Conservation (phyloP, 2,797 vertebrate genomes). For the Xenentodon cancila region DNA sequence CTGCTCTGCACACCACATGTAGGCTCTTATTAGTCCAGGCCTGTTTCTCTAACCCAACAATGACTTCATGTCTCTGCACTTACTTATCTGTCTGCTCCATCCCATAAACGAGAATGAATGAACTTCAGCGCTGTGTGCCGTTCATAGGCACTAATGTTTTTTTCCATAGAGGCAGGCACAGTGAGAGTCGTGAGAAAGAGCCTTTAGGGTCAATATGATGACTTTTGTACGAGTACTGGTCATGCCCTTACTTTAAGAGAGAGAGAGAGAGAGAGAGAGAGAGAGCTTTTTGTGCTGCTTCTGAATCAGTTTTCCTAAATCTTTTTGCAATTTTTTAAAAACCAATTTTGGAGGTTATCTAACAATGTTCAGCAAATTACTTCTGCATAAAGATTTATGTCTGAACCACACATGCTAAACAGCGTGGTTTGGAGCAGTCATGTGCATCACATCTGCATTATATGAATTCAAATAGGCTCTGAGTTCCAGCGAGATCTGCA, state of each 20-base stretch:
- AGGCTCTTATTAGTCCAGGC: slow-evolving; percentile 63
- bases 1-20: slow-evolving; percentile 25
- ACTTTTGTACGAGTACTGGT: slow-evolving; percentile 83
- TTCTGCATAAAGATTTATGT: slow-evolving; percentile 16
- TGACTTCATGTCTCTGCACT: slow-evolving; percentile 76
- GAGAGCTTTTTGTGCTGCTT: slow-evolving; percentile 44
- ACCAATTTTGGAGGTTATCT: slow-evolving; percentile 45
- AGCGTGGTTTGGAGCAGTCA: slow-evolving; percentile 2
- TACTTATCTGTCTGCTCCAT: slow-evolving; percentile 84
- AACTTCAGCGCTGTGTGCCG: slow-evolving; percentile 61
- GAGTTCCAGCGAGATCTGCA: slow-evolving; percentile 21
- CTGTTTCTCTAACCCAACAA: slow-evolving; percentile 79
- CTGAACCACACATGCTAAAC: background rate
- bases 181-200: slow-evolving; percentile 72
- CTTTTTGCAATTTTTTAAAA: slow-evolving; percentile 23
- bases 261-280: slow-evolving; percentile 26
- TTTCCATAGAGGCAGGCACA: slow-evolving; percentile 66
- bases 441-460: slow-evolving; percentile 6
- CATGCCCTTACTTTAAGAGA: slow-evolving; percentile 36
- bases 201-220: slow-evolving; percentile 79
- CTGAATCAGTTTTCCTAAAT: slow-evolving; percentile 43
- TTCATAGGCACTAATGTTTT: slow-evolving; percentile 69
- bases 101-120: slow-evolving; percentile 74
- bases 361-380: slow-evolving; percentile 22
- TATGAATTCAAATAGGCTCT: slow-evolving; percentile 42